Percentiles rank a stretch among this genome's conserved stretches.
Evolutionary conservation across 2,113 vertebrate genomes (phyloP).

Genomic region (Lepidothrix coronata): DNA sequence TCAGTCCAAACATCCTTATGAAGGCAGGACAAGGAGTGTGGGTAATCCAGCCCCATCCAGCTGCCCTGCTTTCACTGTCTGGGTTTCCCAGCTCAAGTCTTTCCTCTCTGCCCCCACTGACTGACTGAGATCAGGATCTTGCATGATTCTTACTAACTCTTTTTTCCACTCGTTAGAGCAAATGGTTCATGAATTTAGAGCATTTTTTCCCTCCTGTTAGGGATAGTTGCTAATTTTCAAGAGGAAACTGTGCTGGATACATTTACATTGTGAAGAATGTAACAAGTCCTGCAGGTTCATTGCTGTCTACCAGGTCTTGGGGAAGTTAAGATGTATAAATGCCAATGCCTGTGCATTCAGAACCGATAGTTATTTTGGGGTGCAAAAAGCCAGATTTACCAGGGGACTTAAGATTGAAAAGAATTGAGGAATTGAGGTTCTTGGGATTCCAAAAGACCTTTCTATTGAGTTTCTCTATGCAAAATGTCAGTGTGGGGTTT

Average conservation of each 20-base stretch:
- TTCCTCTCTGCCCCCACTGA: background rate
- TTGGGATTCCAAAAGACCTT: background rate
- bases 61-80: background rate
- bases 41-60: background rate
- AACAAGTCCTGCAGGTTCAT: background rate
- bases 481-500: background rate
- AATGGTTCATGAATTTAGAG: background rate
- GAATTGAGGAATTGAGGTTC: background rate
- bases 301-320: background rate
- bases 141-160: background rate
- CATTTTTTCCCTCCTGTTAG: background rate
- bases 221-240: background rate
- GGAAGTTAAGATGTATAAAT: background rate
- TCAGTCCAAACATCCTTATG: background rate
- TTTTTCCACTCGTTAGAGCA: background rate
- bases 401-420: background rate
- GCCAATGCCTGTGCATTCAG: background rate
- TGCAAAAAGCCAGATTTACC: background rate
- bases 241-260: background rate
- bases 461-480: rapidly evolving
- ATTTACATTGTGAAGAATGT: background rate
- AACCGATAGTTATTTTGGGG: background rate
- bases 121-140: background rate
- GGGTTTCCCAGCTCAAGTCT: background rate
- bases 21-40: background rate